Evolutionary conservation across 2,888 invertebrate genomes (phyloP).

Genomic region (Acronicta psi): DNA sequence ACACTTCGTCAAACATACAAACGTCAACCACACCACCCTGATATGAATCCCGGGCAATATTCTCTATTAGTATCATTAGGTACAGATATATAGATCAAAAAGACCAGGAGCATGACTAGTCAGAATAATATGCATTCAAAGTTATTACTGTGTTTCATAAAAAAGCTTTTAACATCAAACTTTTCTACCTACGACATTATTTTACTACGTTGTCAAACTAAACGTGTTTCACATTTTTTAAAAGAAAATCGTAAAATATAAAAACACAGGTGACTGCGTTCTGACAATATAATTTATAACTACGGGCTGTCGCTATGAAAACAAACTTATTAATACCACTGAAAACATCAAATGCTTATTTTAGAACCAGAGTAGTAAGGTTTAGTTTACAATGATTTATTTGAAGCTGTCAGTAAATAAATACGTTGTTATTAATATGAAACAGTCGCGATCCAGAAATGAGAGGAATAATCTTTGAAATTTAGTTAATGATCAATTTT

Average conservation of each 20-base stretch:
- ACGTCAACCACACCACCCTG: slow-evolving; percentile 15
- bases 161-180: slow-evolving; percentile 57
- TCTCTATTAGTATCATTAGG: slow-evolving; percentile 27
- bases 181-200: slow-evolving; percentile 51
- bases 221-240: slow-evolving; percentile 69
- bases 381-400: slow-evolving; percentile 19
- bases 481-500: slow-evolving; percentile 67
- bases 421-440: slow-evolving; percentile 51
- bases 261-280: slow-evolving; percentile 76
- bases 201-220: slow-evolving; percentile 62
- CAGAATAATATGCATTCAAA: slow-evolving; percentile 25
- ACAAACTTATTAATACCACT: slow-evolving; percentile 28
- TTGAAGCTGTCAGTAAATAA: slow-evolving; percentile 1
- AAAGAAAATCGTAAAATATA: slow-evolving; percentile 67
- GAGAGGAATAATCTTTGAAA: slow-evolving; percentile 68
- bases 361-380: background rate
- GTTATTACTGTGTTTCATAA: slow-evolving; percentile 39
- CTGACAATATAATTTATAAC: slow-evolving; percentile 73
- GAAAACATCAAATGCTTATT: background rate
- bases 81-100: slow-evolving; percentile 31
- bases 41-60: slow-evolving; percentile 6
- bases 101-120: slow-evolving; percentile 8
- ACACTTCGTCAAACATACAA: slow-evolving; percentile 4
- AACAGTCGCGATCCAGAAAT: slow-evolving; percentile 62
- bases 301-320: slow-evolving; percentile 50